Conservation (phyloP, 2,888 invertebrate genomes). For the Caradrina clavipalpis region DNA sequence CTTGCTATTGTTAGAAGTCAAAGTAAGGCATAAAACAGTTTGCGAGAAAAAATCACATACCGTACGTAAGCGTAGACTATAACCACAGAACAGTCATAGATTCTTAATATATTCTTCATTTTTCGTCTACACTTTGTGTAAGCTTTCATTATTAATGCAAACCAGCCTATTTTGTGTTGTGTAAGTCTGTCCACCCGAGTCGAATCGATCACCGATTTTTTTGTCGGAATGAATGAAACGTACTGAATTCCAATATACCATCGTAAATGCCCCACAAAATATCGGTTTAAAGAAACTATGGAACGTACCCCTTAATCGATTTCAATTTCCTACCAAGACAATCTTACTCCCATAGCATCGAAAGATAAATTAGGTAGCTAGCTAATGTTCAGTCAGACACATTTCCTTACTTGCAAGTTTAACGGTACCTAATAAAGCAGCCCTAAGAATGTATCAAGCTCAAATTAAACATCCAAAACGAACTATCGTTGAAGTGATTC, state of each 20-base stretch:
- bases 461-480: slow-evolving; percentile 22
- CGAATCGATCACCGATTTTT: too few relatives aligned
- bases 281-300: too few relatives aligned
- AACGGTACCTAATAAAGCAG: slow-evolving; percentile 19
- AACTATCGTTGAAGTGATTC: slow-evolving; percentile 29
- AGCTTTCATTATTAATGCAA: background rate
- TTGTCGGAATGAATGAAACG: too few relatives aligned
- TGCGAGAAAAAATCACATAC: slow-evolving; percentile 24
- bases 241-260: too few relatives aligned
- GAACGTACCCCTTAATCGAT: too few relatives aligned
- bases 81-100: slow-evolving; percentile 13
- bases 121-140: background rate
- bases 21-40: slow-evolving; percentile 44
- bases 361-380: slow-evolving; percentile 10
- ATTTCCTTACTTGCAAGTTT: background rate
- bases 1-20: slow-evolving; percentile 4
- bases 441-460: slow-evolving; percentile 25
- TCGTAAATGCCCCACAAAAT: too few relatives aligned
- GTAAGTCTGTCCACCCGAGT: too few relatives aligned
- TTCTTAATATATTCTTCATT: background rate
- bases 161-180: background rate
- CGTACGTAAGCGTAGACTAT: slow-evolving; percentile 18
- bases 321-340: background rate
- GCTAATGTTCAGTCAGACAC: background rate
- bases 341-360: slow-evolving; percentile 6